Conservation (phyloP, 2,888 invertebrate species). For the Epirrhoe alternata region DNA sequence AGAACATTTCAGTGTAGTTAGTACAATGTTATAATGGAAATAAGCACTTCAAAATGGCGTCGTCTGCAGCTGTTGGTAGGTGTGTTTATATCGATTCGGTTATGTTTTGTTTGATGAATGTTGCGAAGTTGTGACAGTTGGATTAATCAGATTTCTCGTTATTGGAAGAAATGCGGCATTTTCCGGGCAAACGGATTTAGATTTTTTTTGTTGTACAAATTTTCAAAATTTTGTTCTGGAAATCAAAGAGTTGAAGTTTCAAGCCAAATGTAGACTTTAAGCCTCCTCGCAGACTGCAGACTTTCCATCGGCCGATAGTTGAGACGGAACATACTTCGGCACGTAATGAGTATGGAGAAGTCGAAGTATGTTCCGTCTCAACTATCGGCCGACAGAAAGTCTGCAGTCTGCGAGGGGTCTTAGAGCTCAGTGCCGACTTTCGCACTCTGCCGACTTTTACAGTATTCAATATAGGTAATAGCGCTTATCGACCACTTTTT, state of each 20-base stretch:
- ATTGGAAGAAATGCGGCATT: conserved; percentile 36
- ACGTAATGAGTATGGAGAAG: no score
- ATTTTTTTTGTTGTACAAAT: conserved; percentile 10
- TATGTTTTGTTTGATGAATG: conserved; percentile 62
- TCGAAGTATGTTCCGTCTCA: no score
- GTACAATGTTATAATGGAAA: conserved; percentile 86
- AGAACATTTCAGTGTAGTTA: conserved; percentile 86
- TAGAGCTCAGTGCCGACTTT: no score
- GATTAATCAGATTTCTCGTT: conserved; percentile 46
- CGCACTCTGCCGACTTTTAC: no score
- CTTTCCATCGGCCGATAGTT: no score
- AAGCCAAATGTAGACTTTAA: no score
- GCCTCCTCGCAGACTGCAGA: no score
- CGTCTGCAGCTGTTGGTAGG: conserved; percentile 75
- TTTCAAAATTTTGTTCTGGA: not conserved
- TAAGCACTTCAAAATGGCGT: conserved; percentile 85
- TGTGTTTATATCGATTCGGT: conserved; percentile 69
- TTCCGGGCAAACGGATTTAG: conserved; percentile 33
- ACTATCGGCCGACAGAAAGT: no score
- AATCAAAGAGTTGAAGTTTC: not conserved
- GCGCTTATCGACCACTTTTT: no score
- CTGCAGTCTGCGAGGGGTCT: no score
- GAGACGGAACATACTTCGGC: no score
- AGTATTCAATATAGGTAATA: no score
- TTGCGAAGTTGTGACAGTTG: conserved; percentile 56